Evolutionary conservation across 2,888 invertebrate genomes (phyloP).

Genomic region (Hofmannophila pseudospretella): DNA sequence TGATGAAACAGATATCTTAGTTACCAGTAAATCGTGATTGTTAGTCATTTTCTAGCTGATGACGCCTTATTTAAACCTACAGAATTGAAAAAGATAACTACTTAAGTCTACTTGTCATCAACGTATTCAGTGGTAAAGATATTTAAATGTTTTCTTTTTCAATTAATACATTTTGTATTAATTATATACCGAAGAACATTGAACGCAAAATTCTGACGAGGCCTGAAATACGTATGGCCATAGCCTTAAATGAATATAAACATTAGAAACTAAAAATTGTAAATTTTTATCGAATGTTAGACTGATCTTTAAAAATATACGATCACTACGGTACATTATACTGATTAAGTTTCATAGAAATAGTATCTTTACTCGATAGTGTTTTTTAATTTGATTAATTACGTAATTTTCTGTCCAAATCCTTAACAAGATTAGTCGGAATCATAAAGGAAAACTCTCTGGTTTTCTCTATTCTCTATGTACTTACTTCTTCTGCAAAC

Average conservation of each 20-base stretch:
- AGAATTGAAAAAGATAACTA: too few relatives aligned
- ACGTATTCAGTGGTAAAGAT: too few relatives aligned
- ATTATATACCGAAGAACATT: conserved; percentile 4
- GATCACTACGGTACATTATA: conserved; percentile 43
- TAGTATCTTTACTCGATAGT: conserved; percentile 44
- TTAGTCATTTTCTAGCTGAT: too few relatives aligned
- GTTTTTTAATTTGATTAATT: conserved; percentile 38
- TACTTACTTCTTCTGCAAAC: too few relatives aligned
- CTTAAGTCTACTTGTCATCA: too few relatives aligned
- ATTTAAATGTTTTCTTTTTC: too few relatives aligned
- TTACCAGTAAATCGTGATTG: too few relatives aligned
- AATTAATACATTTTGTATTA: too few relatives aligned
- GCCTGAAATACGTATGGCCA: conserved; percentile 29
- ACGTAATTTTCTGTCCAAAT: conserved; percentile 66
- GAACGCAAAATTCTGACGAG: conserved; percentile 19
- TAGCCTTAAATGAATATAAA: conserved; percentile 51
- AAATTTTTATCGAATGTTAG: conserved; percentile 75
- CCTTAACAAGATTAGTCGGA: conserved; percentile 25
- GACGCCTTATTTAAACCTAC: too few relatives aligned
- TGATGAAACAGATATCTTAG: too few relatives aligned
- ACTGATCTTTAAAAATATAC: conserved; percentile 74
- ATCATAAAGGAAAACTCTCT: too few relatives aligned
- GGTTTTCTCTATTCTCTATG: too few relatives aligned
- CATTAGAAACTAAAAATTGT: conserved; percentile 47
- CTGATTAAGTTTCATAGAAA: conserved; percentile 53